Evolutionary conservation across 2,797 vertebrate genomes (phyloP), one percentile per base, ranked within the genome.

Genomic region (Lacerta viridis): DNA sequence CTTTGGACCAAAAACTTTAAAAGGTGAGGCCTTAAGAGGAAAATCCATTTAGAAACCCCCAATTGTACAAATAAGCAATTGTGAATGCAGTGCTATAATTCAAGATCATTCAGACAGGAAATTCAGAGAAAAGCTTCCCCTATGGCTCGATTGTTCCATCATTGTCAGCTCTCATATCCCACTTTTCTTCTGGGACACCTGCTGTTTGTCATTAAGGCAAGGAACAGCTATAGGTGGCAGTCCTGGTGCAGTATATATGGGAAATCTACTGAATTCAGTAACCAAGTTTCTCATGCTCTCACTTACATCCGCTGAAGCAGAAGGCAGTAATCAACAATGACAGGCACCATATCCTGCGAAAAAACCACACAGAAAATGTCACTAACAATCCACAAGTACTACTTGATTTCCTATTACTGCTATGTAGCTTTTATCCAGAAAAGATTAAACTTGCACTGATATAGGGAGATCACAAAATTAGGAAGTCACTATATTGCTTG

Each of bases 321-420:
- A 80, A 99, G 97, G 91, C 98, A 99, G 95, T 99, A 99, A 96
- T 99, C 98, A 84, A 99, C 98, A 78, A 99, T 96, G 93, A 98
- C 96, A 61, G 99, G 99, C 92, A 99, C 98, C 93, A 98, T 96
- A 6, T 98, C 98, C 99, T 99, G 92, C 0, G 46, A 74, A 93
- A 77, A 92, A 92, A 92, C 76, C 87, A 93, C 0, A 92, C n/a
- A 86, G 85, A 80, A 89, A 87, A 36, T 20, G 61, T 93, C 20
- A 93, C 66, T 5, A 86, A 78, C 41, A 23, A 27, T 29, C 39
- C 59, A 79, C 27, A 86, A 81, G 9, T 15, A 83, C 80, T 84
- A 68, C 80, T 69, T 75, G 80, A 20, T 0, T 87, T 59, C 46
- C 71, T 79, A 71, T 50, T 25, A 68, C 36, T 76, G 71, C 59